Conservation (phyloP, 2,888 invertebrate species). For the Orchesellides sinensis region DNA sequence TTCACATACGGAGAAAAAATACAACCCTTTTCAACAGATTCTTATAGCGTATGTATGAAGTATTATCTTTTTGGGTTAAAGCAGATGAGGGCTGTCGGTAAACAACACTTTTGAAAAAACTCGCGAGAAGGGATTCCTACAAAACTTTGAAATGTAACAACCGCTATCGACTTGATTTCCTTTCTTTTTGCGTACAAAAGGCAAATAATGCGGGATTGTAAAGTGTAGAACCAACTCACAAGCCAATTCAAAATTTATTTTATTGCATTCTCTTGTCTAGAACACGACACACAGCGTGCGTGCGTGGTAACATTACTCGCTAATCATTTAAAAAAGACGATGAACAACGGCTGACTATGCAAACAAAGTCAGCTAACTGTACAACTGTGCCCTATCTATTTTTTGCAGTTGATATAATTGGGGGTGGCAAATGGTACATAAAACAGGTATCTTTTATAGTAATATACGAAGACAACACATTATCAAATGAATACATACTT, state of each 20-base stretch:
- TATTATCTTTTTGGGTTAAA: too few relatives aligned
- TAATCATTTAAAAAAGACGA: constrained; percentile 26
- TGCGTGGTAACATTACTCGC: constrained; percentile 23
- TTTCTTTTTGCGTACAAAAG: constrained; percentile 10
- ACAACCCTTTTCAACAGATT: too few relatives aligned
- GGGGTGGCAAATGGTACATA: constrained; percentile 3
- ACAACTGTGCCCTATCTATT: constrained; percentile 21
- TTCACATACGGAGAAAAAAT: too few relatives aligned
- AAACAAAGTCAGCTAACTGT: constrained; percentile 33
- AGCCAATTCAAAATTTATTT: constrained; percentile 24
- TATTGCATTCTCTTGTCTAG: constrained; percentile 21
- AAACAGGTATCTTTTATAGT: constrained; percentile 21
- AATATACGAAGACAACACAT: neutral
- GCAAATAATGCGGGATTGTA: constrained; percentile 2
- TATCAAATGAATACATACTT: neutral
- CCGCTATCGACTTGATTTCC: constrained; percentile 33
- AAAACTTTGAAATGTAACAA: constrained; percentile 30
- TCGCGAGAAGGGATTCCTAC: constrained; percentile 12
- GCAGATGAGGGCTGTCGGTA: constrained; percentile 32
- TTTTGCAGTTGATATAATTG: constrained; percentile 2
- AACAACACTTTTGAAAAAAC: constrained; percentile 24
- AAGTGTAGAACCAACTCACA: neutral
- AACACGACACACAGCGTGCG: constrained; percentile 42
- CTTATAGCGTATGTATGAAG: neutral
- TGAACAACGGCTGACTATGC: constrained; percentile 2